Base-by-base conservation (phyloP, 2,888 invertebrate species). In the Byasa hedistus region DNA sequence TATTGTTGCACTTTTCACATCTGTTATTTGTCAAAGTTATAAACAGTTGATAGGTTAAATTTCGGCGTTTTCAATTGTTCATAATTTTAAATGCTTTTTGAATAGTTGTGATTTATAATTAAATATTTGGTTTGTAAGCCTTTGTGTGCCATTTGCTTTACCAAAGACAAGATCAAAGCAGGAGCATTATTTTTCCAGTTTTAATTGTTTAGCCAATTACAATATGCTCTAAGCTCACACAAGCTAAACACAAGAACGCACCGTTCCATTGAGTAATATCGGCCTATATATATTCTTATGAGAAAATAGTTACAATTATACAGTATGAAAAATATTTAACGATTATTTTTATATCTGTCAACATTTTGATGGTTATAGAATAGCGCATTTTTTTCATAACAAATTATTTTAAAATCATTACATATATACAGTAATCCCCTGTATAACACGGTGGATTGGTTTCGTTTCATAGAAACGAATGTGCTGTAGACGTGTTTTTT, bases 211-310 rank as follows among this genome's bases (percentile, higher is more conserved):
- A 22, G 65, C 61, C 65, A 66, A 66, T 65, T 61, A 65, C n/a
- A 51, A 24, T 32, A 19, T 23, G 54, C 55, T 66, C 62, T 59
- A 66, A 48, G 32, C 36, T 23, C n/a, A 39, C 48, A 51, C 8
- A 59, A n/a, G n/a, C 2, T 0, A 58, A 44, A 39, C 22, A 64
- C 39, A 17, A 55, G 23, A 58, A 36, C 32, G 17, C 39, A 52
- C 23, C 52, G 24, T 44, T 55, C 44, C 22, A 58, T 32, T 10
- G 19, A 21, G n/a, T 15, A 10, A 56, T 23, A 55, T 63, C 56
- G 66, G 66, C 66, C 66, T 39, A 39, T 66, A 63, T 5, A 59
- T 59, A 55, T 48, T 57, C 54, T 58, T 61, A 58, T 66, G 58
- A 54, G 52, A 48, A 48, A 48, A 48, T 48, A n/a, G 19, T 5